Conservation (phyloP, 30 jellyfish, hydroid and myxozoan species). For the Cassiopea andromeda region DNA sequence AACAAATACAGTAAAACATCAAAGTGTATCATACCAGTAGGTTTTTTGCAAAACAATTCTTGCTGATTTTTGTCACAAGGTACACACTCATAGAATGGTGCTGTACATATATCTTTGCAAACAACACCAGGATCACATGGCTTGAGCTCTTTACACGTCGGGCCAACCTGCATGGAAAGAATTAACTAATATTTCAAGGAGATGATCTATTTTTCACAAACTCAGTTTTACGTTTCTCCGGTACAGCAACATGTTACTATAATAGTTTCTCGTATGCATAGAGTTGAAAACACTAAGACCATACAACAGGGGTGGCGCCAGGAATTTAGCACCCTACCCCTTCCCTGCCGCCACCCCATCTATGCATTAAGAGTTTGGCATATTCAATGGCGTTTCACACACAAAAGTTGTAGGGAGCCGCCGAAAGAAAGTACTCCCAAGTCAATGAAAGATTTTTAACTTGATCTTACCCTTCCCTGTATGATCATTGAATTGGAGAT, state of each 20-base stretch:
- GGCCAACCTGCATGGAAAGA: conserved; percentile 21
- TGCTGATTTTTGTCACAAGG: conserved; percentile 9
- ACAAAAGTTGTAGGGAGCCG: too few species aligned
- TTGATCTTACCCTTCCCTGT: background rate
- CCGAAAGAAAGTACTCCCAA: too few species aligned
- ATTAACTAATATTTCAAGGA: background rate
- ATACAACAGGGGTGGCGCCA: too few species aligned
- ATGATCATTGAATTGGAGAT: background rate
- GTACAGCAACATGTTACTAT: background rate
- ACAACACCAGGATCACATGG: conserved; percentile 23
- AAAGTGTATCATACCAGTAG: conserved; percentile 1
- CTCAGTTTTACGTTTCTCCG: background rate
- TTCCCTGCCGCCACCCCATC: too few species aligned
- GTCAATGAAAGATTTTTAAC: background rate
- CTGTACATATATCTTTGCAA: conserved; percentile 17
- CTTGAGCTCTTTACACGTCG: conserved; percentile 21
- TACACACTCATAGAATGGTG: conserved; percentile 36
- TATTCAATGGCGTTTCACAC: too few species aligned
- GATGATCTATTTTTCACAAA: background rate
- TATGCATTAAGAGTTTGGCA: too few species aligned
- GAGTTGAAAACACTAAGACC: too few species aligned
- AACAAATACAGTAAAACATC: background rate
- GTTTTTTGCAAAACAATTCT: conserved; percentile 6
- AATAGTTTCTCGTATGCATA: too few species aligned
- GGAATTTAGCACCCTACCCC: too few species aligned